Evolutionary conservation across 1,140 invertebrate species (phyloP).

Genomic region (Zaprionus tsacasi): DNA sequence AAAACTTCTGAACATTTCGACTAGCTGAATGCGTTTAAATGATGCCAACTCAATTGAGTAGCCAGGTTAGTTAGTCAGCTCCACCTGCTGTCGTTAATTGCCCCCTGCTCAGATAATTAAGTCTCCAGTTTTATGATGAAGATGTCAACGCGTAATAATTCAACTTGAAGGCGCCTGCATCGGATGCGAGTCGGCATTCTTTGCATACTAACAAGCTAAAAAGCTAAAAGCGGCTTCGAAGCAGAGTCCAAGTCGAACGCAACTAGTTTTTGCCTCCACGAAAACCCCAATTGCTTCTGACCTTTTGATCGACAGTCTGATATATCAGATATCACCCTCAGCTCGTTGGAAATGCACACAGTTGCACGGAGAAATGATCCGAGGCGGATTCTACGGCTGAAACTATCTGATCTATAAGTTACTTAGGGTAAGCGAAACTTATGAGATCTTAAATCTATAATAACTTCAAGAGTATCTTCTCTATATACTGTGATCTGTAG

Average conservation of each 20-base stretch:
- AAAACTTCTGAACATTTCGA: conserved; percentile 62
- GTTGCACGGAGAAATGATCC: conserved; percentile 2
- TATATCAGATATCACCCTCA: conserved; percentile 2
- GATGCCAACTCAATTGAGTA: conserved; percentile 30
- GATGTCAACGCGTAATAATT: conserved; percentile 56
- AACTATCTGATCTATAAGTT: background rate
- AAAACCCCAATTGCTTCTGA: conserved; percentile 48
- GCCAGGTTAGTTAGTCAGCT: conserved; percentile 63
- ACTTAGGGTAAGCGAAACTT: background rate
- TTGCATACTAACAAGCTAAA: conserved; percentile 77
- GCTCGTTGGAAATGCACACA: conserved; percentile 6
- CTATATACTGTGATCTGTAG: too few relatives aligned
- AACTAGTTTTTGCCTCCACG: conserved; percentile 62
- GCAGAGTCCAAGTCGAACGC: conserved; percentile 2
- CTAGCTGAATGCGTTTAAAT: conserved; percentile 57
- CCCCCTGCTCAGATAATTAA: conserved; percentile 45
- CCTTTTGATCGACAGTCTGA: conserved; percentile 50
- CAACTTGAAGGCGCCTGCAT: conserved; percentile 50
- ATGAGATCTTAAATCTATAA: background rate
- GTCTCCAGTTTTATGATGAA: conserved; percentile 53
- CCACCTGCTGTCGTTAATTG: conserved; percentile 14
- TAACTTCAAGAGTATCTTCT: background rate
- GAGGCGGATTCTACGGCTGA: background rate
- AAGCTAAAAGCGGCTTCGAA: conserved; percentile 31
- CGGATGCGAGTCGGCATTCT: conserved; percentile 50